These are phyloP conservation scores for Drosophila virilis DNA, from an alignment of 1,140 invertebrate species.

Conservation along the genomic window DNA sequence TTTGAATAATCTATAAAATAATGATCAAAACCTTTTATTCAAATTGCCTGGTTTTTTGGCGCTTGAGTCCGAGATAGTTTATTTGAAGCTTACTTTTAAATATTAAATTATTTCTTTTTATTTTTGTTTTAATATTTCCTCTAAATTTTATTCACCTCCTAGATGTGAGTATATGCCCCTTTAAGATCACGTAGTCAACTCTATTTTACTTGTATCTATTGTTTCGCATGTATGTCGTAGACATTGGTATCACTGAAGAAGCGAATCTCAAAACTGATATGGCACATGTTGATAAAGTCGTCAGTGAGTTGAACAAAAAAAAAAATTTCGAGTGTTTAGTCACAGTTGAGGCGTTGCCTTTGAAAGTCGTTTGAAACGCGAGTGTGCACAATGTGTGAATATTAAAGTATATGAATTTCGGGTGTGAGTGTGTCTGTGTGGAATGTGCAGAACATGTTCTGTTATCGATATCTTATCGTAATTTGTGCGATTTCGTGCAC, in stretches of 20 bases:
- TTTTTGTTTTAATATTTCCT: too few relatives aligned
- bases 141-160: too few relatives aligned
- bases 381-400: conserved; percentile 15
- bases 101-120: too few relatives aligned
- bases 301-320: neutral
- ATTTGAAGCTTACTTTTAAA: too few relatives aligned
- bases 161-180: too few relatives aligned
- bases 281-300: conserved; percentile 20
- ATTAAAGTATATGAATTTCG: conserved; percentile 25
- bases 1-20: too few relatives aligned
- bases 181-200: too few relatives aligned
- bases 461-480: conserved; percentile 35
- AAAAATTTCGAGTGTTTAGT: conserved; percentile 41
- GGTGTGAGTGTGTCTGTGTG: conserved; percentile 7
- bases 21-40: too few relatives aligned
- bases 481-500: conserved; percentile 12
- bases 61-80: too few relatives aligned
- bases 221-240: neutral
- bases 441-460: conserved; percentile 47
- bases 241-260: conserved; percentile 28
- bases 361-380: conserved; percentile 6
- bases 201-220: too few relatives aligned
- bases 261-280: conserved; percentile 24
- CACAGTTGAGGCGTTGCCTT: conserved; percentile 45
- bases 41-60: too few relatives aligned